A percentile compares a stretch with the other conserved stretches of the same genome.
These are phyloP conservation scores for Pelusios castaneus DNA, from an alignment of 2,113 vertebrate genomes.

Conservation along the genomic window DNA sequence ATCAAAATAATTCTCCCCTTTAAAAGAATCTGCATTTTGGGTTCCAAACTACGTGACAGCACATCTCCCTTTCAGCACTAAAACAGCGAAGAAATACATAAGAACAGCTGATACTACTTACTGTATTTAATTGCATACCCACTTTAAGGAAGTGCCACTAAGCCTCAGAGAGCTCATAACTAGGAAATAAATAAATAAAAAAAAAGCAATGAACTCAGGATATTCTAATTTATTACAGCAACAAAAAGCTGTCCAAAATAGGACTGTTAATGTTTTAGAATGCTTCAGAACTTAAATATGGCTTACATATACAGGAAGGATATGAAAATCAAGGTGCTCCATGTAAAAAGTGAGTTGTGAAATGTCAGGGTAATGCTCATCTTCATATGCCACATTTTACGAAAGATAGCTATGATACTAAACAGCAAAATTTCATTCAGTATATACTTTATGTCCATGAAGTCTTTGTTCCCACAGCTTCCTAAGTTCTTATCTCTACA, in stretches of 20 bases:
- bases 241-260: background rate
- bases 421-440: background rate
- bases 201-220: background rate
- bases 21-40: background rate
- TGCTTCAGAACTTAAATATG: background rate
- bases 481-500: background rate
- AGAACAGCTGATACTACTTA: background rate
- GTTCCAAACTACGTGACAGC: background rate
- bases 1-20: background rate
- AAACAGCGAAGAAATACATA: background rate
- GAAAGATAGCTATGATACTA: background rate
- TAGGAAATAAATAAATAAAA: background rate
- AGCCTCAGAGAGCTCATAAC: background rate
- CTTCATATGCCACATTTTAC: background rate
- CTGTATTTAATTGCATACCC: background rate
- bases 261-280: accelerated
- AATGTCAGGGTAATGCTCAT: background rate
- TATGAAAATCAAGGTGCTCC: background rate
- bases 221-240: background rate
- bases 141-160: background rate
- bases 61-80: background rate
- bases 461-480: background rate
- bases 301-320: background rate
- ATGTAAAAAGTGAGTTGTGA: background rate
- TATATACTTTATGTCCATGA: background rate